phyloP scores from a whole-genome alignment of 2,888 invertebrate species.

The Pammene fasciana region DNA sequence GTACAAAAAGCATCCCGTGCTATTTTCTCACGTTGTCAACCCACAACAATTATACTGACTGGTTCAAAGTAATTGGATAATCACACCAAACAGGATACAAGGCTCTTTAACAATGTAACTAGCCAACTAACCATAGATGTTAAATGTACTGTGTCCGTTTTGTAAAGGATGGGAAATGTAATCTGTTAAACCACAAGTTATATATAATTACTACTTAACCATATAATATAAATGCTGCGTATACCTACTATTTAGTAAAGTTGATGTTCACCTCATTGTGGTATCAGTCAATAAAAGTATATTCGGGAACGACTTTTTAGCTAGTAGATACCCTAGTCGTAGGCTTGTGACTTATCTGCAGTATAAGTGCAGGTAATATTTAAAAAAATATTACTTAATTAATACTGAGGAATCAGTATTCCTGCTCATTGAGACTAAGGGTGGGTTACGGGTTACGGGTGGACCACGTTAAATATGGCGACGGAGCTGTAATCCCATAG shows the following conservation, averaged over 20 bases:
- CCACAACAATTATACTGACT: constrained; percentile 25
- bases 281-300: not conserved
- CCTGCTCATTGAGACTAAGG: no score
- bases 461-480: no score
- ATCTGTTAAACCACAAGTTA: constrained; percentile 14
- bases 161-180: not conserved
- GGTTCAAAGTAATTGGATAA: constrained; percentile 36
- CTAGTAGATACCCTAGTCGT: no score
- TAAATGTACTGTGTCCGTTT: constrained; percentile 21
- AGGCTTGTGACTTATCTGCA: no score
- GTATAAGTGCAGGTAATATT: no score
- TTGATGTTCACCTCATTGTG: not conserved
- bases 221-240: not conserved
- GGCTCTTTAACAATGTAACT: constrained; percentile 22
- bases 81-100: constrained; percentile 26
- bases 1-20: not conserved
- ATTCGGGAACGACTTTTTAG: not conserved
- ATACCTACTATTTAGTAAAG: not conserved
- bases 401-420: no score
- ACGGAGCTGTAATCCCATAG: no score
- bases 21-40: constrained; percentile 30
- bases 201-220: not conserved
- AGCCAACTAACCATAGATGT: constrained; percentile 14
- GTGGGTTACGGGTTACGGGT: no score
- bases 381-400: no score